Evolutionary conservation across 92 coral and sea anemone genomes (phyloP).

Genomic region (Chrysogorgia sp.): DNA sequence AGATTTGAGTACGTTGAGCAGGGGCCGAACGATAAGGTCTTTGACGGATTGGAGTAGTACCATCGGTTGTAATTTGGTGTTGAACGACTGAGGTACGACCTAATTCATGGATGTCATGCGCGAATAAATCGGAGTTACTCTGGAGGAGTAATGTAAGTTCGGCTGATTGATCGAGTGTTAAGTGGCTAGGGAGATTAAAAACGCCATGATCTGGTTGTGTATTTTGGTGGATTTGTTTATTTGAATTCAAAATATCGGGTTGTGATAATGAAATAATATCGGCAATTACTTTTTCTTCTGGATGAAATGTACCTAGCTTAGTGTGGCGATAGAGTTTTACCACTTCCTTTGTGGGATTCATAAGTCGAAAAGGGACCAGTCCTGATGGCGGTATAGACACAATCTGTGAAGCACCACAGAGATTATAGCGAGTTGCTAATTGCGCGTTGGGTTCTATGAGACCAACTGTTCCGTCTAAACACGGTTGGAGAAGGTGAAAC

Average conservation of each 20-base stretch:
- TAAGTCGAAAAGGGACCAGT: conserved; percentile 55
- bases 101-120: conserved; percentile 46
- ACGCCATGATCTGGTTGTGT: neutral
- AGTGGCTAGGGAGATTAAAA: neutral
- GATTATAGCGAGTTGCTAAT: conserved; percentile 26
- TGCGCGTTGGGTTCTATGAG: conserved; percentile 32
- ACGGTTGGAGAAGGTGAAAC: neutral
- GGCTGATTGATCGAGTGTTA: conserved; percentile 33
- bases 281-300: conserved; percentile 36
- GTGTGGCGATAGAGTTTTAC: conserved; percentile 42
- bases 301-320: conserved; percentile 40
- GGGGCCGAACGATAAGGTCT: conserved; percentile 68
- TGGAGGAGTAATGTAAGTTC: neutral
- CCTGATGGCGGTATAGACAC: conserved; percentile 29
- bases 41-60: conserved; percentile 45
- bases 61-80: conserved; percentile 58
- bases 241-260: too few relatives aligned
- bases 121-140: conserved; percentile 25
- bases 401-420: conserved; percentile 47
- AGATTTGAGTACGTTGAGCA: conserved; percentile 51
- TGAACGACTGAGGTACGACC: conserved; percentile 62
- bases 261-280: conserved; percentile 23
- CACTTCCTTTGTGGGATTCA: conserved; percentile 53
- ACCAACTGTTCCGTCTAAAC: conserved; percentile 25
- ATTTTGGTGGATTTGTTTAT: neutral